Percentiles rank a stretch among this genome's conserved stretches.
Evolutionary conservation across 2,888 invertebrate species (phyloP).

Genomic region (Cordilura impudica): DNA sequence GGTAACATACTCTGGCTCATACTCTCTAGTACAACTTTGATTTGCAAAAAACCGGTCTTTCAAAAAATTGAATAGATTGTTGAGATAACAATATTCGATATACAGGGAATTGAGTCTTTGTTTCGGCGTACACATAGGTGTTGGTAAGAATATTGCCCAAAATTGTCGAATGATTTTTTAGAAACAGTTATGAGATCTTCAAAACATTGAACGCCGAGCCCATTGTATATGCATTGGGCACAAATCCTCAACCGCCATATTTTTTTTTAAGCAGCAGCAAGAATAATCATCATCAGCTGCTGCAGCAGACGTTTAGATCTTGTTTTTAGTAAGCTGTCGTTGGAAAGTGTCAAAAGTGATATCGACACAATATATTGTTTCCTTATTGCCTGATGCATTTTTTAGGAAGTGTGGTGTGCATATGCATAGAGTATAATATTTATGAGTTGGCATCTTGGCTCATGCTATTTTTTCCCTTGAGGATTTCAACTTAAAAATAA

Average conservation of each 20-base stretch:
- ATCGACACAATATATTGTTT: constrained; percentile 63
- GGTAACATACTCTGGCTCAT: too few species aligned
- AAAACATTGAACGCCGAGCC: neutral
- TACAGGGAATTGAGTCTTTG: too few species aligned
- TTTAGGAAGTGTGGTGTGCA: constrained; percentile 48
- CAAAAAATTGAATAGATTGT: too few species aligned
- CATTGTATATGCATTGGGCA: constrained; percentile 23
- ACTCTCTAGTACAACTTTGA: too few species aligned
- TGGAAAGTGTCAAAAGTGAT: constrained; percentile 64
- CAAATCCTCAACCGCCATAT: constrained; percentile 51
- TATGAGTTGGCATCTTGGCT: constrained; percentile 60
- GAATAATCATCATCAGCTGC: constrained; percentile 47
- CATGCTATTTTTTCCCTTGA: constrained; percentile 27
- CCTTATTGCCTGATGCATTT: constrained; percentile 62
- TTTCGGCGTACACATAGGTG: too few species aligned
- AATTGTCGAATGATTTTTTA: too few species aligned
- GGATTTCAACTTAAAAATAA: constrained; percentile 20
- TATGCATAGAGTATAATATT: constrained; percentile 55
- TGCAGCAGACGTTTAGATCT: constrained; percentile 61
- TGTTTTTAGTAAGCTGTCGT: constrained; percentile 62
- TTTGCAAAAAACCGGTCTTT: too few species aligned
- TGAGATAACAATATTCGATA: too few species aligned
- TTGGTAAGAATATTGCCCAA: too few species aligned
- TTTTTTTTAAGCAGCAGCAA: constrained; percentile 37
- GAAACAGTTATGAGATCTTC: too few species aligned